Base-by-base conservation (phyloP, 2,888 invertebrate genomes). In the Acronicta aceris region DNA sequence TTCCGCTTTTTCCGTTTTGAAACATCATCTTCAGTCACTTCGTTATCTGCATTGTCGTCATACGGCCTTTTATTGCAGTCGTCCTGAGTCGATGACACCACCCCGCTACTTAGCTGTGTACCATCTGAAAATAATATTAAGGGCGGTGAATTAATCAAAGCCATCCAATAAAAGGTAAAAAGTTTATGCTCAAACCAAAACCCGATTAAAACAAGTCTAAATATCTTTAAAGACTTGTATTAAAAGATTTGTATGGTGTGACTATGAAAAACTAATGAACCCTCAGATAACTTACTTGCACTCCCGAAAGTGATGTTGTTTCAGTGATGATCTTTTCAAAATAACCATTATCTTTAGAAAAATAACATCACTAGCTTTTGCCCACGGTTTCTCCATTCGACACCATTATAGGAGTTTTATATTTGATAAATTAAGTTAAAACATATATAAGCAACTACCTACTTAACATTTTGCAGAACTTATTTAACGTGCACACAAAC, bases 1-100 rank as follows among this genome's bases (percentile, higher is more conserved):
- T 97, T 97, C n/a, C 96, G 95, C 87, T 97, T 96, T 86, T 97
- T 97, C 56, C 96, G 95, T 72, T 96, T 96, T 41, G 94, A 95
- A 55, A 96, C 96, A 15, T 97, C 97, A 74, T 98, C 98, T 33
- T 95, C 93, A 7, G 81, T 79, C 5, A 95, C 91, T 10, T 96
- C 96, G 15, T 89, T 84, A 50, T 91, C 94, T 17, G 96, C 96
- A 59, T 82, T 88, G 36, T 96, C 96, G 41, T 96, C 81, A 52
- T 89, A 87, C 15, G 81, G 67, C 62, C 89, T 83, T 69, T 91
- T 90, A 49, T 69, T 79, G 55, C 83, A 73, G 63, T 94, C 94
- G 73, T 92, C 93, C 77, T 93, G 93, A 40, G 89, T 88, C 42
- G 92, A 90, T 57, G 91, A 91, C 59, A 91, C 92, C 59, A 91